phyloP scores from a whole-genome alignment of 2,113 vertebrate genomes.

The Marmota monax region DNA sequence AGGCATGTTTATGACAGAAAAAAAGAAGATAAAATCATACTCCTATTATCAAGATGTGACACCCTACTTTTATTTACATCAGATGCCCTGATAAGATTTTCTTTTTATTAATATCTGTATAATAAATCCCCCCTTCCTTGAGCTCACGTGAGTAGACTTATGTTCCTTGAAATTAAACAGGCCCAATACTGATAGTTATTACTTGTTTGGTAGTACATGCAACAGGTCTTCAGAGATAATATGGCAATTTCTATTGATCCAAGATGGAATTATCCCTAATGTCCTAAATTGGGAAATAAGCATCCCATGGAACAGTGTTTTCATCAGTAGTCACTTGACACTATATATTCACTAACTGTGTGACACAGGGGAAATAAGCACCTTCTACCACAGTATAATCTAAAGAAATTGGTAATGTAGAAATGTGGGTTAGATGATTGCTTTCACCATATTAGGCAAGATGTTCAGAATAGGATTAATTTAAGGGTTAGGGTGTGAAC shows the following conservation, averaged over 20 bases:
- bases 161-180: neutral
- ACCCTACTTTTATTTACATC: neutral
- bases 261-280: neutral
- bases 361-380: neutral
- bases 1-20: neutral
- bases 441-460: neutral
- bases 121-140: neutral
- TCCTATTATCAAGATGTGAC: neutral
- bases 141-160: neutral
- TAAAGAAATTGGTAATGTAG: neutral
- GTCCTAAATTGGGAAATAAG: neutral
- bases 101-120: neutral
- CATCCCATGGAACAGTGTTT: neutral
- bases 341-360: too few species aligned
- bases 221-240: neutral
- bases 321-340: neutral
- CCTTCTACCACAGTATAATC: neutral
- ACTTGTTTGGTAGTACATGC: neutral
- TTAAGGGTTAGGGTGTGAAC: neutral
- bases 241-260: neutral
- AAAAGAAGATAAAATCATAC: conserved; percentile 6
- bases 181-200: neutral
- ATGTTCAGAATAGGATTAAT: neutral
- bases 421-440: neutral
- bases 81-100: neutral